Evolutionary conservation across 2,888 invertebrate genomes (phyloP), one percentile per base, ranked within the genome.

Genomic region (Nebria salina): DNA sequence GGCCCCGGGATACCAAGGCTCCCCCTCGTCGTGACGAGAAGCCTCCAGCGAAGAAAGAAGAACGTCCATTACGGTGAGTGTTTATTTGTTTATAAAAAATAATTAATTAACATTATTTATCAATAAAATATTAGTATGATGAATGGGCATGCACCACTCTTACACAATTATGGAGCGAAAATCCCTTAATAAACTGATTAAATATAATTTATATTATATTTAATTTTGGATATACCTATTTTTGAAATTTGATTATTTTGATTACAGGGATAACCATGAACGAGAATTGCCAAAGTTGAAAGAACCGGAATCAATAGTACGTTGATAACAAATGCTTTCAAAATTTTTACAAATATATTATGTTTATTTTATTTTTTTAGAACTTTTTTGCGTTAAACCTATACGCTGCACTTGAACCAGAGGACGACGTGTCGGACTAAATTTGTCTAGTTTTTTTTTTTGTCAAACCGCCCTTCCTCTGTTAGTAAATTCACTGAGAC

Each of bases 311-410:
- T 92, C 93, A 89, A 94, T 95, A 87, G 94, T 94, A 89, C 89
- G 92, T 90, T 54, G 2, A 6, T 54, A 54, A 11, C 13, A 11
- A 54, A 7, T 7, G 4, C 11, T 54, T 54, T 8, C 54, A 54
- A 3, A 11, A 54, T 1, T 54, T 2, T 7, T 2, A 72, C 3
- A 15, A 72, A 64, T 43, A 65, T 34, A 43, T 43, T 43, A 77
- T 77, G 80, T 75, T 83, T 72, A 79, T 81, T 85, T 84, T 85
- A 84, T 83, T 84, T 91, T 20, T 91, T 2, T 90, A 94, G 92
- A 93, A 93, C 90, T 93, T 95, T 87, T 92, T 93, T 88, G 93
- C 92, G 87, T 92, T 93, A 87, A 95, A 95, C 88, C 94, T 94
- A 91, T 95, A 93, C 91, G 91, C 92, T 89, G 92, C 92, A 90